These are phyloP conservation scores for Sepiola atlantica DNA, from an alignment of 2,888 invertebrate genomes.

Conservation along the genomic window DNA sequence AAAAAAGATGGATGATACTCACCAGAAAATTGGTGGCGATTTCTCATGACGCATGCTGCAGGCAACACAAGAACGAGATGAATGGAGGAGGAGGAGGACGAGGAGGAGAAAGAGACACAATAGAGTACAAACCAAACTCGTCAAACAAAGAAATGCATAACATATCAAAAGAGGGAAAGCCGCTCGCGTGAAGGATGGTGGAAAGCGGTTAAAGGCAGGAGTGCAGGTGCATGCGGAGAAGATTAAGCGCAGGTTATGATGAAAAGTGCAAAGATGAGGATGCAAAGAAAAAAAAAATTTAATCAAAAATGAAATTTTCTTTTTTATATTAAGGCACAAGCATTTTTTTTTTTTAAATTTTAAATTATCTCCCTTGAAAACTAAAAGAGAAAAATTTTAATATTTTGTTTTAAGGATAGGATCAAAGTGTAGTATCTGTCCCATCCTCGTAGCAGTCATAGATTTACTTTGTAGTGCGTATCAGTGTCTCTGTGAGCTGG, in stretches of 20 bases:
- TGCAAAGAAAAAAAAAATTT: not conserved
- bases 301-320: not conserved
- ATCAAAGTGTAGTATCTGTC: too few relatives aligned
- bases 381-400: too few relatives aligned
- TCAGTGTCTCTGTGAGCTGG: too few relatives aligned
- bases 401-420: too few relatives aligned
- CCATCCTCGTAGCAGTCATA: too few relatives aligned
- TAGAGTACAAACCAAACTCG: constrained; percentile 19
- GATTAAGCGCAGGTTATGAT: not conserved
- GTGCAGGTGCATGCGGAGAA: not conserved
- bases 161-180: not conserved
- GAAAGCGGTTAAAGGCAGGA: not conserved
- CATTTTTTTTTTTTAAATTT: not conserved
- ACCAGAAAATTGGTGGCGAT: constrained; percentile 36
- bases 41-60: constrained; percentile 44
- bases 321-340: not conserved
- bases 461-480: too few relatives aligned
- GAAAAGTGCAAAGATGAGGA: not conserved
- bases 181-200: not conserved
- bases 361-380: not conserved
- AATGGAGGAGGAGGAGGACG: constrained; percentile 32
- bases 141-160: not conserved
- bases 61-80: not conserved
- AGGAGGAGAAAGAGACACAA: too few relatives aligned
- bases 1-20: not conserved